Evolutionary conservation across 2,888 invertebrate species (phyloP).

Genomic region (Sycophila texana): DNA sequence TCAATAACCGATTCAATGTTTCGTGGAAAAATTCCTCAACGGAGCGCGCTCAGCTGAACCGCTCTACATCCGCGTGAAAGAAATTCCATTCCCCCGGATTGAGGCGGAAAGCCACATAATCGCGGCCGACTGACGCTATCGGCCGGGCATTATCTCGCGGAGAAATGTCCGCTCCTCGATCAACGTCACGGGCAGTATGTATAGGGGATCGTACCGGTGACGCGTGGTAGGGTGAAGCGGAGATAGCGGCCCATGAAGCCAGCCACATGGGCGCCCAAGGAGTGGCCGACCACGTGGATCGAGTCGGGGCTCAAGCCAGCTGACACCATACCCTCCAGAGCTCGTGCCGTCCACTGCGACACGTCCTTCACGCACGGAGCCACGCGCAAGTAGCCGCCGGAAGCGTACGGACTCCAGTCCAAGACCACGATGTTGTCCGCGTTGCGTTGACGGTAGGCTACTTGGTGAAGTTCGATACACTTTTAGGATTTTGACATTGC

Average conservation of each 20-base stretch:
- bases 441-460: slow-evolving; percentile 63
- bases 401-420: slow-evolving; percentile 66
- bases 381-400: slow-evolving; percentile 58
- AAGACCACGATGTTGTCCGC: slow-evolving; percentile 63
- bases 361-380: slow-evolving; percentile 50
- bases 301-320: slow-evolving; percentile 57
- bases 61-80: too few species aligned
- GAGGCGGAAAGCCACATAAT: too few species aligned
- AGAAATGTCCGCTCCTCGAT: too few species aligned
- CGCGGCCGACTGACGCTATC: too few species aligned
- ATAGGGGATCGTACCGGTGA: slow-evolving; percentile 62
- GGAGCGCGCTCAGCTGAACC: too few species aligned
- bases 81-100: too few species aligned
- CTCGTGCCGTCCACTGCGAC: slow-evolving; percentile 56
- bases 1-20: too few species aligned
- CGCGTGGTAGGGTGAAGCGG: slow-evolving; percentile 58
- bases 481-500: neutral
- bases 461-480: neutral
- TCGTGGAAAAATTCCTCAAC: too few species aligned
- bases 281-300: slow-evolving; percentile 66
- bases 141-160: too few species aligned
- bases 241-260: slow-evolving; percentile 60
- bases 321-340: slow-evolving; percentile 56
- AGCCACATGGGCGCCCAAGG: slow-evolving; percentile 66
- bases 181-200: neutral